Base-by-base conservation (phyloP, 1,140 invertebrate genomes). In the Drosophila funebris region DNA sequence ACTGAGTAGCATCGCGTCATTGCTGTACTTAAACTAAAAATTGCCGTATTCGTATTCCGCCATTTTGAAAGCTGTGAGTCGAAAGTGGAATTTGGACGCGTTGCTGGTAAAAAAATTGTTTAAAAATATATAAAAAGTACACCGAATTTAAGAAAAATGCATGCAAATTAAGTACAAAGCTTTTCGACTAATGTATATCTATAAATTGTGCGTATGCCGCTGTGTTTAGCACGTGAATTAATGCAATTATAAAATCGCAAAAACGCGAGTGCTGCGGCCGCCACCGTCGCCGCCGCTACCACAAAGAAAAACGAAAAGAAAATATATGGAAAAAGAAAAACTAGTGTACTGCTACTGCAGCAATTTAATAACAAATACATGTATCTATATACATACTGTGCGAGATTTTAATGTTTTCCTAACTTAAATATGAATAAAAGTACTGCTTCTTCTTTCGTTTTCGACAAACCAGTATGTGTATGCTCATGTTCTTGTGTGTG, bases 21-120 rank as follows among this genome's bases (percentile, higher is more conserved):
- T 91, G 87, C 75, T 91, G 90, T 91, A 91, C 90, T 91, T 90
- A 87, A 85, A 90, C 81, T 73, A 85, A 85, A 82, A 87, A 88
- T 90, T 73, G 90, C 85, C 82, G 82, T 87, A 76, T 80, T 91
- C 88, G 88, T 87, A 77, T 80, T 91, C 90, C 90, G 90, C 90
- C 90, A 91, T 91, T 91, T 91, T 91, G 90, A 91, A 91, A 91
- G 83, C 82, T 91, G 90, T 79, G 82, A 88, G 71, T 80, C 78
- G 68, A 71, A 75, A 75, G 79, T 90, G 89, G 85, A 90, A 90
- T 90, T 91, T 91, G 85, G 81, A 84, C 79, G 90, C 90, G 90
- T 91, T 91, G 90, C 82, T 91, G 74, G 77, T 82, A 85, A 78
- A 88, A 69, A 80, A 88, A 68, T 80, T 71, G 61, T 69, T 67